Conservation (phyloP, 2,797 vertebrate genomes). For the Holocentrus rufus region DNA sequence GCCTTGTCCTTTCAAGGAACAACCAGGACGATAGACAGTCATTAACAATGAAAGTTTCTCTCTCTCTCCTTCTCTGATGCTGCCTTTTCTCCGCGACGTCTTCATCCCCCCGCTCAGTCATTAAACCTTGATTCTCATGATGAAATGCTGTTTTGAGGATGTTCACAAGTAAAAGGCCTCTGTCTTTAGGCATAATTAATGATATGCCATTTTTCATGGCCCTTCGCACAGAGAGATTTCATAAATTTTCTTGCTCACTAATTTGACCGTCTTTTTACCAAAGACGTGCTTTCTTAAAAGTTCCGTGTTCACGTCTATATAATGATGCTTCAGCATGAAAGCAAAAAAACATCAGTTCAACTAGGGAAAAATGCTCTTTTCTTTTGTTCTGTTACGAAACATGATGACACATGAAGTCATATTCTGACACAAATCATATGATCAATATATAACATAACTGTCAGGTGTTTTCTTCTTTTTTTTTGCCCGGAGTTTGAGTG, state of each 20-base stretch:
- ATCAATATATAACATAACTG: not conserved
- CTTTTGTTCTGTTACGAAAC: slow-evolving; percentile 7
- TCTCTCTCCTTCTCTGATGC: slow-evolving; percentile 58
- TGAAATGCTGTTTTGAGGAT: slow-evolving; percentile 75
- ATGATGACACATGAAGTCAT: not conserved
- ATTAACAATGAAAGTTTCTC: slow-evolving; percentile 76
- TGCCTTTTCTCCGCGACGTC: slow-evolving; percentile 45
- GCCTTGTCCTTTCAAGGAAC: slow-evolving; percentile 73
- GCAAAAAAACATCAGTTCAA: slow-evolving; percentile 39
- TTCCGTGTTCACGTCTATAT: slow-evolving; percentile 30
- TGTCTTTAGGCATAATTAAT: slow-evolving; percentile 71
- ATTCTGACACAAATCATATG: not conserved
- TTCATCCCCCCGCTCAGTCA: slow-evolving; percentile 69
- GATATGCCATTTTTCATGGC: slow-evolving; percentile 53
- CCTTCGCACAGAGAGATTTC: slow-evolving; percentile 49
- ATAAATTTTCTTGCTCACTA: slow-evolving; percentile 52
- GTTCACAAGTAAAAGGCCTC: slow-evolving; percentile 58
- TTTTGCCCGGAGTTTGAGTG: not conserved
- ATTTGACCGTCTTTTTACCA: slow-evolving; percentile 60
- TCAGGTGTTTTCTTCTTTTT: not conserved
- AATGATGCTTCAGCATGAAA: slow-evolving; percentile 43
- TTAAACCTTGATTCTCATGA: slow-evolving; percentile 72
- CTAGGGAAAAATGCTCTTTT: slow-evolving; percentile 16
- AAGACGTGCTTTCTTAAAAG: slow-evolving; percentile 33
- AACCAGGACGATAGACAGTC: slow-evolving; percentile 62